phyloP scores from a whole-genome alignment of 1,140 invertebrate genomes.

The Lordiphosa stackelbergi region DNA sequence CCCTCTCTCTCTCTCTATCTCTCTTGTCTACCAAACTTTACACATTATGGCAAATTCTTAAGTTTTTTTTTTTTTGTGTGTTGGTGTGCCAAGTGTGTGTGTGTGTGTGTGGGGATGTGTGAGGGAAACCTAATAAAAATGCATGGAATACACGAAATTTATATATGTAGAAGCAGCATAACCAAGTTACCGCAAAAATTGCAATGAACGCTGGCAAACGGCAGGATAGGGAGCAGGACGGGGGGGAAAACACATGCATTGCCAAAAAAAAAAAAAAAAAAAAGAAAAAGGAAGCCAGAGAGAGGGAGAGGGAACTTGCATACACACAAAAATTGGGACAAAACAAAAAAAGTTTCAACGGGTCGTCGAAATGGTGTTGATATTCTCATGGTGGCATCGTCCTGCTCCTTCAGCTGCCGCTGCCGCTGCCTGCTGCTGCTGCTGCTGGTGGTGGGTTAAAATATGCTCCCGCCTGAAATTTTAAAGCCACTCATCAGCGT shows the following conservation, averaged over 20 bases:
- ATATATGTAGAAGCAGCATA: slow-evolving; percentile 30
- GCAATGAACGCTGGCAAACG: slow-evolving; percentile 25
- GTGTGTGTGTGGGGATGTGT: slow-evolving; percentile 9
- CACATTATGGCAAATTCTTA: too few species aligned
- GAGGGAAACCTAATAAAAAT: slow-evolving; percentile 47
- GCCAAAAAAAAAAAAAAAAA: background rate
- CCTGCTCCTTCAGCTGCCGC: slow-evolving; percentile 9
- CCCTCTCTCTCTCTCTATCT: too few species aligned
- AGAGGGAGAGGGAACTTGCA: background rate
- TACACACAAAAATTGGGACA: slow-evolving; percentile 53
- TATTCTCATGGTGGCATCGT: slow-evolving; percentile 46
- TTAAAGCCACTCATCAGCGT: slow-evolving; percentile 49
- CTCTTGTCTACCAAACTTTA: too few species aligned
- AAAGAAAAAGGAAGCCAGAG: background rate
- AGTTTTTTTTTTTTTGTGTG: too few species aligned
- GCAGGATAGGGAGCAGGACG: background rate
- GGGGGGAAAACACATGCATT: background rate
- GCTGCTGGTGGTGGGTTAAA: slow-evolving; percentile 34
- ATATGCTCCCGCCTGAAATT: slow-evolving; percentile 38
- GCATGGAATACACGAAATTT: slow-evolving; percentile 47
- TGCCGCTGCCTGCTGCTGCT: slow-evolving; percentile 12
- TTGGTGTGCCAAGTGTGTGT: background rate
- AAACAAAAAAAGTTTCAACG: slow-evolving; percentile 51
- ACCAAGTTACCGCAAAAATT: slow-evolving; percentile 51
- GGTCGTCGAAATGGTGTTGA: slow-evolving; percentile 49